Percentiles rank a stretch among this genome's conserved stretches.
These are phyloP conservation scores for Oligia latruncula DNA, from an alignment of 2,888 invertebrate species.

Conservation along the genomic window DNA sequence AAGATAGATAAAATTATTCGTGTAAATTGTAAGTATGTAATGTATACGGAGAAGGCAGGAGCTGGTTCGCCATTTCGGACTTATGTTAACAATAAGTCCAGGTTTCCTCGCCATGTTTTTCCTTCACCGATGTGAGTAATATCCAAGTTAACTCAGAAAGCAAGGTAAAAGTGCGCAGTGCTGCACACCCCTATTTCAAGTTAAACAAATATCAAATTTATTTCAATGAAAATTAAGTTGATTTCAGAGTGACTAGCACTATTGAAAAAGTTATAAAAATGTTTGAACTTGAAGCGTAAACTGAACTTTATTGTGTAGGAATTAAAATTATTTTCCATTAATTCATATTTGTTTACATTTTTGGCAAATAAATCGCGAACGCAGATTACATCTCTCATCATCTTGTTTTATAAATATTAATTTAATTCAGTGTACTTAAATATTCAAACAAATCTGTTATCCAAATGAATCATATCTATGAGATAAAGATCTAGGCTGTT, in stretches of 20 bases:
- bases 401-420: neutral
- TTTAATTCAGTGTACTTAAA: neutral
- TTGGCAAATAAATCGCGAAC: too few relatives aligned
- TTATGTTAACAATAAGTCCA: neutral
- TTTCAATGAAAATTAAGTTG: too few relatives aligned
- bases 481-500: conserved; percentile 4
- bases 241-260: too few relatives aligned
- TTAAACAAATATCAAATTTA: too few relatives aligned
- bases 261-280: too few relatives aligned
- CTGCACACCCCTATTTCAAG: too few relatives aligned
- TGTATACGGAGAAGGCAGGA: neutral
- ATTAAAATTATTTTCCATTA: too few relatives aligned
- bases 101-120: neutral
- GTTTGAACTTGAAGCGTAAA: too few relatives aligned
- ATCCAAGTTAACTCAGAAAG: neutral
- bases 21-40: neutral
- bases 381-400: neutral
- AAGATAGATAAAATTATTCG: neutral
- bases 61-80: neutral
- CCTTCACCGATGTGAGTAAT: neutral
- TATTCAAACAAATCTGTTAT: neutral
- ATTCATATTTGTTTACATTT: too few relatives aligned
- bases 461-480: conserved; percentile 12
- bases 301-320: too few relatives aligned
- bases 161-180: too few relatives aligned